Conservation (phyloP, 2,888 invertebrate species). For the Diaprepes abbreviatus region DNA sequence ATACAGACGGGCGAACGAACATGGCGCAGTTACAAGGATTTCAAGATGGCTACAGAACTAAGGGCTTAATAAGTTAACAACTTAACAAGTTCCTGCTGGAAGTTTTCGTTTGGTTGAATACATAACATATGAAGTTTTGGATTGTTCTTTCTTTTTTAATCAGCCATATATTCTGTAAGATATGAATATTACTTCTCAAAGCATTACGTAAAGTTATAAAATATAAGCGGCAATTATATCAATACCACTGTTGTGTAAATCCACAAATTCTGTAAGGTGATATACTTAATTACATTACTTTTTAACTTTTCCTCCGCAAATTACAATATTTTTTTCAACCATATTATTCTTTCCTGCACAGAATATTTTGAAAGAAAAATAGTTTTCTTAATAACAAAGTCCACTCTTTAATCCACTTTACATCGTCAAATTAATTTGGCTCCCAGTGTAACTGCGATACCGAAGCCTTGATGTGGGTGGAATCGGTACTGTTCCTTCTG, state of each 20-base stretch:
- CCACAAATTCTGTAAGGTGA: not conserved
- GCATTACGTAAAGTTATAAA: constrained; percentile 1
- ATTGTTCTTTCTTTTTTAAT: no score
- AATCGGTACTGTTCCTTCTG: constrained; percentile 61
- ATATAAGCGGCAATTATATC: not conserved
- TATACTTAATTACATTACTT: not conserved
- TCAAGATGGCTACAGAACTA: no score
- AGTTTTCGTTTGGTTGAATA: no score
- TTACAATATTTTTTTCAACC: not conserved
- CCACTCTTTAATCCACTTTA: constrained; percentile 7
- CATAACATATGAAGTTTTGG: no score
- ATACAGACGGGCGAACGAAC: no score
- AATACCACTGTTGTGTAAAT: not conserved
- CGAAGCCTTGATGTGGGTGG: constrained; percentile 64
- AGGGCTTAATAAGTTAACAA: no score
- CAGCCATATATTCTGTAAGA: no score
- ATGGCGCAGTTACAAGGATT: no score
- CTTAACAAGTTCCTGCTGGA: no score
- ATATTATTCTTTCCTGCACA: no score
- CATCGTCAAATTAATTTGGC: constrained; percentile 20
- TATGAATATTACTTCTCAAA: not conserved
- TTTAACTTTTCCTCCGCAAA: not conserved
- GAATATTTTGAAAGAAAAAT: no score
- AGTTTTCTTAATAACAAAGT: not conserved
- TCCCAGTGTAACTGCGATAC: constrained; percentile 31